These are phyloP conservation scores for Hypomecis punctinalis DNA, from an alignment of 2,888 invertebrate genomes.

Conservation along the genomic window DNA sequence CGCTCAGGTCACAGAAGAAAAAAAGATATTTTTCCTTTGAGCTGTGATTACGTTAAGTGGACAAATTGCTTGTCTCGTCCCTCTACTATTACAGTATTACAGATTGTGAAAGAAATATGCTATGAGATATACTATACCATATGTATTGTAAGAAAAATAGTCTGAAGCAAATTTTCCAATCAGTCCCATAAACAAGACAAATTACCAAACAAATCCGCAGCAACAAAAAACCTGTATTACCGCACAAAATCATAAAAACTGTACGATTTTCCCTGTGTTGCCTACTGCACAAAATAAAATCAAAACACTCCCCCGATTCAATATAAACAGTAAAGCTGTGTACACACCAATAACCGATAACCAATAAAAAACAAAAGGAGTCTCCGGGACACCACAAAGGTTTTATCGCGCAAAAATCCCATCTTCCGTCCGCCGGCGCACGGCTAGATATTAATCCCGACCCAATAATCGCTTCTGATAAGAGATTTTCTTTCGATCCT, in stretches of 20 bases:
- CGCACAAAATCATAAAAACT: conserved; percentile 10
- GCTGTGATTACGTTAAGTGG: too few species aligned
- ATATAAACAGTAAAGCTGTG: conserved; percentile 43
- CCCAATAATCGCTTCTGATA: conserved; percentile 77
- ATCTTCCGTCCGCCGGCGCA: conserved; percentile 56
- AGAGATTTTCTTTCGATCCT: conserved; percentile 79
- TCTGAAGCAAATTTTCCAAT: conserved; percentile 3
- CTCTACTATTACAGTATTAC: too few species aligned
- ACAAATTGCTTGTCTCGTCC: too few species aligned
- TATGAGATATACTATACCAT: too few species aligned
- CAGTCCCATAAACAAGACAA: conserved; percentile 5
- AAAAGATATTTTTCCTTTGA: too few species aligned
- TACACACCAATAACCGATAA: conserved; percentile 45
- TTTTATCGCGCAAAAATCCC: conserved; percentile 65
- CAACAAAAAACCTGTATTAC: background rate
- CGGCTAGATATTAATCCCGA: conserved; percentile 75
- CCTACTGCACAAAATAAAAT: conserved; percentile 33
- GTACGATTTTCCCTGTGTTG: conserved; percentile 3
- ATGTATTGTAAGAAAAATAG: background rate
- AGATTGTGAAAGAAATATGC: too few species aligned
- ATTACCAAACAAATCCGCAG: background rate
- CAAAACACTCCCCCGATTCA: conserved; percentile 36
- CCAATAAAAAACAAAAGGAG: conserved; percentile 46
- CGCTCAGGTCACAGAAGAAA: too few species aligned
- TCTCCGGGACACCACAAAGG: conserved; percentile 53